These are phyloP conservation scores for Aplysina aerophoba DNA, from an alignment of 37 sponge, comb jelly and placozoan genomes.

Conservation along the genomic window DNA sequence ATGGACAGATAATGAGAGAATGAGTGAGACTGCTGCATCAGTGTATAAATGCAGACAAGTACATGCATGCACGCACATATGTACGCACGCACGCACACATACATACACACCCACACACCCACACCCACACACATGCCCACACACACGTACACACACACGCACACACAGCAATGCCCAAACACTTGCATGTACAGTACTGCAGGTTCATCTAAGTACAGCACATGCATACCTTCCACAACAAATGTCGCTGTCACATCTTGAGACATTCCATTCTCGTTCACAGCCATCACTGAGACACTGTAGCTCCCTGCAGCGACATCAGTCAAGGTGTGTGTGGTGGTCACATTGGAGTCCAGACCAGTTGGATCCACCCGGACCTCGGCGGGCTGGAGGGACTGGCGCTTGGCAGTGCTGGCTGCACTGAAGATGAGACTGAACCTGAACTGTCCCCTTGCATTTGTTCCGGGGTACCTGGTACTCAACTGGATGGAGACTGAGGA, in stretches of 20 bases:
- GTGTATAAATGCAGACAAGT: neutral
- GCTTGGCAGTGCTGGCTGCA: too few species aligned
- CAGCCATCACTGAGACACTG: conserved; percentile 4
- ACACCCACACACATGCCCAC: neutral
- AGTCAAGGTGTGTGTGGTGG: conserved; percentile 2
- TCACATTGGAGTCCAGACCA: neutral
- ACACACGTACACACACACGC: neutral
- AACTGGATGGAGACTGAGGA: too few species aligned
- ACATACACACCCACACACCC: neutral
- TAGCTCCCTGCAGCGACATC: neutral
- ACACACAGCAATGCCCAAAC: too few species aligned
- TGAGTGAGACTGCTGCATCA: too few species aligned
- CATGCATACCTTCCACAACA: conserved; percentile 3
- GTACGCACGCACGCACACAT: neutral
- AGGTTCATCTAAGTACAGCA: too few species aligned
- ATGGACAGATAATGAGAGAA: neutral
- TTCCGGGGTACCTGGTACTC: too few species aligned
- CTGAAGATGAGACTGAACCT: too few species aligned
- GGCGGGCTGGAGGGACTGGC: too few species aligned
- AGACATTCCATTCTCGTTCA: conserved; percentile 11
- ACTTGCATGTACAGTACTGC: too few species aligned
- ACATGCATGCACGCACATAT: too few species aligned
- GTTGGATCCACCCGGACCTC: neutral
- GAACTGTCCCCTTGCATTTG: too few species aligned
- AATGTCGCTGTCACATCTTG: neutral